Evolutionary conservation across 2,888 invertebrate genomes (phyloP), one percentile per base, ranked within the genome.

Genomic region (Habroteleia sp.): DNA sequence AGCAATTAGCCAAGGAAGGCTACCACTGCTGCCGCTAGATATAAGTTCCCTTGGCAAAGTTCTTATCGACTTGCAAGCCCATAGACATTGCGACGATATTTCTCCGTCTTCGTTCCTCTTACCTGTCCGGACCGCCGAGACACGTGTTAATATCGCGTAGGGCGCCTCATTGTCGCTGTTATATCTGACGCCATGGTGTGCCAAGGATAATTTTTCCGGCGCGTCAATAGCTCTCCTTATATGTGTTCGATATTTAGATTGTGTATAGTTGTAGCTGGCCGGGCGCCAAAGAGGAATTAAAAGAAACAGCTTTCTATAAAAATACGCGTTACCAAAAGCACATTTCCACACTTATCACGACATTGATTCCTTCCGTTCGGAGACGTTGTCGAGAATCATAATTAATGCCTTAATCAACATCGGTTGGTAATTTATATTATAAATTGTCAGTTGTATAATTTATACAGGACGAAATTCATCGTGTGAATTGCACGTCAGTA

Each of bases 1-100:
- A 88, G 85, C 88, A 88, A 88, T 88, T 88, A 88, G 87, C 83
- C 80, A 79, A 80, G 78, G 83, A 83, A 83, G 81, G 82, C 79
- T 79, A 80, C 81, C 82, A 82, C 80, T 81, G 82, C 80, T 79
- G 79, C 76, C 77, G 80, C 80, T 79, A 80, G 84, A 84, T 87
- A 87, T 85, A 86, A 85, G 86, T 87, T 82, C 85, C 84, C 84
- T 84, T 31, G 69, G 68, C 50, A 37, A 48, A 52, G 10, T 62
- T 29, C 69, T 77, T 77, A 77, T 77, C 77, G 52, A 46, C 48
- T 27, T 20, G 50, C 52, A 44, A 63, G 44, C 20, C 56, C 72
- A 54, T 60, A 44, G 73, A 58, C 73, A 14, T 27, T 62, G 62
- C 50, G 25, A 63, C 50, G 44, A 63, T 39, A 42, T 74, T 13